Conservation (phyloP, 30 jellyfish, hydroid and myxozoan species). For the Turritopsis rubra region DNA sequence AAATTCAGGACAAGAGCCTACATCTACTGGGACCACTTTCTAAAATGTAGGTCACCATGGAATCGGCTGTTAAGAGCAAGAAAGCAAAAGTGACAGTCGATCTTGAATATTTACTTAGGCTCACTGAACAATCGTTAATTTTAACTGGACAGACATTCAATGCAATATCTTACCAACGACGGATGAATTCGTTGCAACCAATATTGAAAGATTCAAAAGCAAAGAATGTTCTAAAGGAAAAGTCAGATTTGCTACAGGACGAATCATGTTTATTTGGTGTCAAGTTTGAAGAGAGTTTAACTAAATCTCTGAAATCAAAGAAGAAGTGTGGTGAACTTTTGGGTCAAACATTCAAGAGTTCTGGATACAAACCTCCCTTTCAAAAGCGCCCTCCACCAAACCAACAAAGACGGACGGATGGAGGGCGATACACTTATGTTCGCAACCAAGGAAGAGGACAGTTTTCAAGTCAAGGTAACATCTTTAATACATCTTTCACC, state of each 20-base stretch:
- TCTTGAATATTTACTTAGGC: conserved; percentile 5
- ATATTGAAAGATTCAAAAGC: conserved; percentile 9
- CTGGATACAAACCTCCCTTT: conserved; percentile 12
- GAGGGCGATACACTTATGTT: neutral
- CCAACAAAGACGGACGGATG: neutral
- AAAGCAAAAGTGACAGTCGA: neutral
- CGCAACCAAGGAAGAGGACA: neutral
- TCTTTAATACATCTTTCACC: neutral
- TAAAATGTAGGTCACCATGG: conserved; percentile 1
- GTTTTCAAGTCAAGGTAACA: neutral
- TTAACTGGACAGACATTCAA: neutral
- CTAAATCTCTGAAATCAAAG: conserved; percentile 3
- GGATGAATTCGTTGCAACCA: conserved; percentile 11
- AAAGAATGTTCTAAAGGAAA: neutral
- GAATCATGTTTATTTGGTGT: neutral
- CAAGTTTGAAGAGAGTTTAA: neutral
- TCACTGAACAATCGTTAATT: neutral
- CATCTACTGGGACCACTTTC: conserved; percentile 6
- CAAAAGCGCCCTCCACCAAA: neutral
- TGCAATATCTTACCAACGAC: neutral
- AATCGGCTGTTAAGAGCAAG: neutral
- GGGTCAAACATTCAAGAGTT: neutral
- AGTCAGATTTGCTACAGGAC: conserved; percentile 13
- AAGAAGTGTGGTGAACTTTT: neutral
- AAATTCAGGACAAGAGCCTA: neutral